Evolutionary conservation across 2,888 invertebrate species (phyloP).

Genomic region (Parapristionchus giblindavisi): DNA sequence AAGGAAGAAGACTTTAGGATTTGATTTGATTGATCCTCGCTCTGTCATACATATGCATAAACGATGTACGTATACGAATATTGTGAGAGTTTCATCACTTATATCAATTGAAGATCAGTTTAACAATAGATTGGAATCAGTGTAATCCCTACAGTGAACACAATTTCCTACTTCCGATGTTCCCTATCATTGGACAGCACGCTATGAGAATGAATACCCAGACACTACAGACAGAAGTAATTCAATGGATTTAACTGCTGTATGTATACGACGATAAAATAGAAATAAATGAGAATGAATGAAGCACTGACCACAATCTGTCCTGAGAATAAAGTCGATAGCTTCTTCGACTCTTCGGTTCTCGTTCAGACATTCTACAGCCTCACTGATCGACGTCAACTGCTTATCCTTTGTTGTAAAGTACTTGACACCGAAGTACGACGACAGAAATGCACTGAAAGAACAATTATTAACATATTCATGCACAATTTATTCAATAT

Average conservation of each 20-base stretch:
- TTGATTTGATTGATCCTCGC: not conserved
- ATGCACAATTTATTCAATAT: not conserved
- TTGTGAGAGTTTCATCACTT: not conserved
- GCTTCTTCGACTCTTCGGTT: conserved; percentile 49
- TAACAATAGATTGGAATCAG: not conserved
- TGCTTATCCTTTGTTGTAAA: conserved; percentile 39
- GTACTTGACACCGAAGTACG: conserved; percentile 25
- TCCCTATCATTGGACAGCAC: too few species aligned
- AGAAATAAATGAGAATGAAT: not conserved
- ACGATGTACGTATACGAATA: not conserved
- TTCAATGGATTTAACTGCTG: too few species aligned
- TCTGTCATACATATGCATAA: not conserved
- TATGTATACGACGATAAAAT: too few species aligned
- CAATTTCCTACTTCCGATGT: too few species aligned
- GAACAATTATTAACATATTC: not conserved
- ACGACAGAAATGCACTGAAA: conserved; percentile 36
- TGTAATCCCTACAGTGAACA: too few species aligned
- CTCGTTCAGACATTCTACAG: conserved; percentile 49
- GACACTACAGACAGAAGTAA: too few species aligned
- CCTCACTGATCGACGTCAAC: conserved; percentile 49
- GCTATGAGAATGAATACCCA: too few species aligned
- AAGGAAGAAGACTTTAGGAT: not conserved
- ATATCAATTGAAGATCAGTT: not conserved
- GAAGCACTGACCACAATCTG: conserved; percentile 42
- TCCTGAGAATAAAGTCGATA: conserved; percentile 45